Evolutionary conservation across 2,113 vertebrate species (phyloP).

Genomic region (Boulengeromyrus knoepffleri): DNA sequence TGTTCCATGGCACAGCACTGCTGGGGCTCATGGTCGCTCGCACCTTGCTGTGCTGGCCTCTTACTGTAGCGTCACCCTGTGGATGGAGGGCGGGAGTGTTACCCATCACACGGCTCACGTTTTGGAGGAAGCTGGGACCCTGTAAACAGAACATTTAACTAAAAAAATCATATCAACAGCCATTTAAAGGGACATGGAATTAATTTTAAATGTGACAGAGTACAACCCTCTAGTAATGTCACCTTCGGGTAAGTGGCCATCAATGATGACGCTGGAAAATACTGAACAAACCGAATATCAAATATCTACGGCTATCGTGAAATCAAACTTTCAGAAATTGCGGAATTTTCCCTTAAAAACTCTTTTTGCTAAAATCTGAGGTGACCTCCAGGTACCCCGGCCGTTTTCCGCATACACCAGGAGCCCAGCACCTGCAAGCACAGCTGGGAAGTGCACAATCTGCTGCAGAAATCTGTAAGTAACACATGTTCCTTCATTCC

Average conservation of each 20-base stretch:
- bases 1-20: constrained; percentile 70
- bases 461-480: background rate
- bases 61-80: constrained; percentile 63
- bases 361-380: background rate
- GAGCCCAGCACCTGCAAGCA: background rate
- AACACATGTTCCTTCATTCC: background rate
- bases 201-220: background rate
- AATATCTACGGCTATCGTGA: background rate
- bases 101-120: background rate
- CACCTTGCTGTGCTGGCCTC: constrained; percentile 66
- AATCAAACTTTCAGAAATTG: background rate
- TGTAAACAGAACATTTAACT: background rate
- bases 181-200: background rate
- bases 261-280: background rate
- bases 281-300: background rate
- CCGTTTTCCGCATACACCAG: background rate
- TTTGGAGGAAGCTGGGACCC: background rate
- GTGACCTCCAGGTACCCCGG: background rate
- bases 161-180: background rate
- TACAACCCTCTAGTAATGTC: background rate
- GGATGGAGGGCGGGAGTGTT: constrained; percentile 14
- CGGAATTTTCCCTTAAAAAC: background rate
- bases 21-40: constrained; percentile 63
- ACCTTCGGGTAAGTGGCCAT: background rate
- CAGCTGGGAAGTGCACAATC: background rate